Percentiles rank a stretch among this genome's conserved stretches.
phyloP scores from a whole-genome alignment of 2,113 vertebrate species.

The Archilochus colubris region DNA sequence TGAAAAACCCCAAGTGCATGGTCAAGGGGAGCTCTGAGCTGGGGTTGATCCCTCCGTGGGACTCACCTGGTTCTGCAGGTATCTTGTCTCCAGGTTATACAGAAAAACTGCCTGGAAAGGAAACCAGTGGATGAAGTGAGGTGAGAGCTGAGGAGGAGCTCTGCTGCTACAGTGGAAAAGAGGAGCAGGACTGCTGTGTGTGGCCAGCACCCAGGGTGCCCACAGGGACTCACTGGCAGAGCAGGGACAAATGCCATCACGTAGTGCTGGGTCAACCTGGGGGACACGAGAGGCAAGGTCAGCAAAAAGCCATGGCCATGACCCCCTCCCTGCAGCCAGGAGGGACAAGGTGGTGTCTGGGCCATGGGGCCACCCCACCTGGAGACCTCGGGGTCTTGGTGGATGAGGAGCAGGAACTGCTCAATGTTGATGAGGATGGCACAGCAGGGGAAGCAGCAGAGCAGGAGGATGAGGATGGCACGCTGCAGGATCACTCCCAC shows the following conservation, averaged over 20 bases:
- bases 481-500: conserved; percentile 87
- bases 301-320: rapidly evolving
- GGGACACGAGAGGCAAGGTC: background rate
- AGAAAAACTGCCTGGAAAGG: conserved; percentile 81
- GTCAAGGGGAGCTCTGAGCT: background rate
- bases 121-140: background rate
- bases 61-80: conserved; percentile 89
- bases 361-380: conserved; percentile 70
- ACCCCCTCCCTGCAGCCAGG: background rate
- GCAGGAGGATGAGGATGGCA: conserved; percentile 82
- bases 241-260: conserved; percentile 81
- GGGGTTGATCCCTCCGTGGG: rapidly evolving
- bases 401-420: conserved; percentile 78
- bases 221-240: conserved; percentile 83
- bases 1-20: rapidly evolving
- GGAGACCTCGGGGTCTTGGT: conserved; percentile 84
- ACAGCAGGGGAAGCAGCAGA: conserved; percentile 91
- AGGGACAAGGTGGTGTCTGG: background rate
- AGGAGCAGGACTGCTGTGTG: background rate
- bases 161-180: rapidly evolving
- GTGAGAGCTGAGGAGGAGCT: background rate
- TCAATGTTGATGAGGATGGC: conserved; percentile 87
- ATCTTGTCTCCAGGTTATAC: conserved; percentile 80
- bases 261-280: conserved; percentile 80
- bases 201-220: background rate